Percentiles rank a stretch among this genome's conserved stretches.
Evolutionary conservation across 2,888 invertebrate genomes (phyloP).

Genomic region (Helobdella robusta): DNA sequence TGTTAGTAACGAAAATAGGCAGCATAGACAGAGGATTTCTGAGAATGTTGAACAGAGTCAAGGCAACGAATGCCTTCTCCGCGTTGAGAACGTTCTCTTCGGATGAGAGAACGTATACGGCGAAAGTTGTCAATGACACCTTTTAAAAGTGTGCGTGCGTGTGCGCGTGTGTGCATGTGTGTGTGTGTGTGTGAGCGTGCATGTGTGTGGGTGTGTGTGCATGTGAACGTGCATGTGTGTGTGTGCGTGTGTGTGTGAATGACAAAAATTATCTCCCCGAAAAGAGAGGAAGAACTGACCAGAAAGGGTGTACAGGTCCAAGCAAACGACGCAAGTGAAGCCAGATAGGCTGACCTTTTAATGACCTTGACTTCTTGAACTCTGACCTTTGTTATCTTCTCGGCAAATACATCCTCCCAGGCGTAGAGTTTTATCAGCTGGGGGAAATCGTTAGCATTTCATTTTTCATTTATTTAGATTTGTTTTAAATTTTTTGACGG

Average conservation of each 20-base stretch:
- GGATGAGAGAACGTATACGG: slow-evolving; percentile 7
- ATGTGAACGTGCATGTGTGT: neutral
- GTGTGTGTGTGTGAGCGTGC: neutral
- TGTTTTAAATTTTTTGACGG: too few relatives aligned
- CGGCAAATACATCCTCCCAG: slow-evolving; percentile 12
- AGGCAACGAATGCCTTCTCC: slow-evolving; percentile 19
- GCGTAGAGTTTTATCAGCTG: slow-evolving; percentile 22
- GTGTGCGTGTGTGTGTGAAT: neutral
- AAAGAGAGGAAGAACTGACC: neutral
- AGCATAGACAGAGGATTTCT: slow-evolving; percentile 18
- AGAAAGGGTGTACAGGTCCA: slow-evolving; percentile 18
- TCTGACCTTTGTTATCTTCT: slow-evolving; percentile 6
- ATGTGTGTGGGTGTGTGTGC: neutral
- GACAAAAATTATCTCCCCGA: neutral
- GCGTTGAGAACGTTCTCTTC: slow-evolving; percentile 15
- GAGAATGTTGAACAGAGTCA: slow-evolving; percentile 25
- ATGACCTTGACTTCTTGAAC: neutral
- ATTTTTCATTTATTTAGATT: too few relatives aligned
- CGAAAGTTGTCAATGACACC: slow-evolving; percentile 19
- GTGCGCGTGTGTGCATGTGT: neutral
- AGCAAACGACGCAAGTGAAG: slow-evolving; percentile 17
- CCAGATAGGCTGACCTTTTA: slow-evolving; percentile 13
- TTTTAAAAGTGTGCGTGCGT: neutral
- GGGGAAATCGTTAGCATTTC: too few relatives aligned
- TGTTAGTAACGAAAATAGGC: slow-evolving; percentile 20